Percentiles rank a stretch among this genome's conserved stretches.
Conservation (phyloP, 2,797 vertebrate species). For the Falco columbarius region DNA sequence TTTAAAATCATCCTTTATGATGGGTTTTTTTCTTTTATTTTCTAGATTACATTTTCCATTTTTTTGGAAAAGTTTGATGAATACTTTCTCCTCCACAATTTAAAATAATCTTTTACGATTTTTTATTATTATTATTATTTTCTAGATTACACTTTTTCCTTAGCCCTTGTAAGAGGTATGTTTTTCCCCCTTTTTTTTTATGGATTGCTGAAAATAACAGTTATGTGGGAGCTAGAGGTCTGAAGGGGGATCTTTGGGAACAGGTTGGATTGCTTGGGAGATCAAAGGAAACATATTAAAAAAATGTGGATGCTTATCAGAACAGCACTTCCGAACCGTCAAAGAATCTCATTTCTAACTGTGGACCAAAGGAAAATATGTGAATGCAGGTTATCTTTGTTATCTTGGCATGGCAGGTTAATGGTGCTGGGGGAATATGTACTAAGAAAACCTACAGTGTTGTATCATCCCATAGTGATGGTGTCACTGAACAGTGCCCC, state of each 20-base stretch:
- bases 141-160: not conserved
- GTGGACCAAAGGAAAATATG: slow-evolving; percentile 8
- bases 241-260: slow-evolving; percentile 3
- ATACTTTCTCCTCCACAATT: too few relatives aligned
- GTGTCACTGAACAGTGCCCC: not conserved
- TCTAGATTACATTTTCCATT: not conserved
- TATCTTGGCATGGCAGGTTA: slow-evolving; percentile 31
- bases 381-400: slow-evolving; percentile 41
- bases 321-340: not conserved
- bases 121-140: too few relatives aligned
- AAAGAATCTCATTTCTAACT: slow-evolving; percentile 26
- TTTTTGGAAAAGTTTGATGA: too few relatives aligned
- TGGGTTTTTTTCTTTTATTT: not conserved
- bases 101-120: too few relatives aligned
- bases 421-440: not conserved
- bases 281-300: slow-evolving; percentile 53
- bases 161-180: not conserved
- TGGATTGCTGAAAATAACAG: not conserved
- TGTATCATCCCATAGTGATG: not conserved
- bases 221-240: slow-evolving; percentile 34
- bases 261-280: slow-evolving; percentile 48
- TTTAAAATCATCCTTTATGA: not conserved
- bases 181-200: rapidly evolving
- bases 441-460: not conserved
- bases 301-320: slow-evolving; percentile 56